phyloP scores from a whole-genome alignment of 2,888 invertebrate species.

The Pyrrhosoma nymphula region DNA sequence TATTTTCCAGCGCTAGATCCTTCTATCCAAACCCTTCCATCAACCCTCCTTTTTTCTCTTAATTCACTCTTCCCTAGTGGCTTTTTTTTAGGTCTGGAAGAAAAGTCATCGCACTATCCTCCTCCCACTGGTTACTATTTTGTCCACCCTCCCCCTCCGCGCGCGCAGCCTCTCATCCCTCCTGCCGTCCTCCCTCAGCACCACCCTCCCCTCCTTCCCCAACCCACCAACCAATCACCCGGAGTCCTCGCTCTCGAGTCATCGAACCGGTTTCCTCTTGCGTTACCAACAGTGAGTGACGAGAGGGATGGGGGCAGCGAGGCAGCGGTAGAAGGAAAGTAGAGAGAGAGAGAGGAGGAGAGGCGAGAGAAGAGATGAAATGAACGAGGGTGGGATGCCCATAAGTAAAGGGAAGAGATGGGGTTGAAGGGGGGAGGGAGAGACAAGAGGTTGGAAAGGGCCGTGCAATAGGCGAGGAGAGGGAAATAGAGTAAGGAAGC shows the following conservation, averaged over 20 bases:
- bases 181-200: slow-evolving; percentile 69
- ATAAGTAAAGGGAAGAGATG: neutral
- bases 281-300: slow-evolving; percentile 67
- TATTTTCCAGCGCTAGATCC: neutral
- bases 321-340: slow-evolving; percentile 26
- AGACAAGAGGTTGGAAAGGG: neutral
- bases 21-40: neutral
- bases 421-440: neutral
- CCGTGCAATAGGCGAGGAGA: neutral
- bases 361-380: slow-evolving; percentile 68
- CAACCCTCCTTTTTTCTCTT: neutral
- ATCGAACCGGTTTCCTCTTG: slow-evolving; percentile 74
- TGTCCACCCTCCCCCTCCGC: slow-evolving; percentile 71
- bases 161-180: slow-evolving; percentile 64
- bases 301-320: neutral
- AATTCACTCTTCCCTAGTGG: neutral
- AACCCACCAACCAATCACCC: slow-evolving; percentile 13
- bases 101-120: neutral
- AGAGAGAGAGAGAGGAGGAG: slow-evolving; percentile 69
- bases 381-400: neutral
- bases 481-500: neutral
- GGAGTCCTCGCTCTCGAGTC: slow-evolving; percentile 69
- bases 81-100: neutral
- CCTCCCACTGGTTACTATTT: neutral
- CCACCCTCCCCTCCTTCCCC: slow-evolving; percentile 60